Base-by-base conservation (phyloP, 2,888 invertebrate genomes). In the Drosophila mimica region DNA sequence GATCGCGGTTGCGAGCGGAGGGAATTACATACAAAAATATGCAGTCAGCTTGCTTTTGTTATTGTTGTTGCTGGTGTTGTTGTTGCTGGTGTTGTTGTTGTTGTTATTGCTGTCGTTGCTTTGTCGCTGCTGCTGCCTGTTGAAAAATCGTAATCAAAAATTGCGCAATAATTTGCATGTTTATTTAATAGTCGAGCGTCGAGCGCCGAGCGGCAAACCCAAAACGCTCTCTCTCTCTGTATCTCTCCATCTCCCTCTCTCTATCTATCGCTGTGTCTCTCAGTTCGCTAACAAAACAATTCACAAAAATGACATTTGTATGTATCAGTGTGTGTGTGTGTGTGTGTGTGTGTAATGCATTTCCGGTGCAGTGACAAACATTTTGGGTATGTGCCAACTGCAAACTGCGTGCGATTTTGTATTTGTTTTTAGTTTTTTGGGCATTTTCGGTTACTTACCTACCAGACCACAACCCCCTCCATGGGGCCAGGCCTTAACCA, bases 121-220 rank as follows among this genome's bases (percentile, higher is more conserved):
- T 49, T 31, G 25, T 25, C 25, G 25, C 3, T 58, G 56, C 49
- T 68, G 54, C 36, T 57, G 80, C 57, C 54, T 68, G 89, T 68
- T 84, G 82, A 89, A 85, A 89, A 90, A 86, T 83, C 86, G 90
- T 87, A 90, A 90, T 87, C 87, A 87, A 87, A 87, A 87, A 87
- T 90, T 87, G 90, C 89, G 90, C 89, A 90, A 87, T 87, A 87
- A 87, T 87, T 90, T 87, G 89, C 87, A 87, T 87, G 87, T 87
- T 87, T 90, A 90, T 87, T 90, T 90, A 90, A 90, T 90, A 82
- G 90, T 78, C 53, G 56, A 70, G 67, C 66, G 63, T 66, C 61
- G 63, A 62, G 64, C 65, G 30, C 33, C 59, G 15, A 46, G 46
- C 15, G 15, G 25, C 46, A 46, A 46, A 53, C 51, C 70, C 48